Evolutionary conservation across 1,140 invertebrate genomes (phyloP).

Genomic region (Musca vetustissima): DNA sequence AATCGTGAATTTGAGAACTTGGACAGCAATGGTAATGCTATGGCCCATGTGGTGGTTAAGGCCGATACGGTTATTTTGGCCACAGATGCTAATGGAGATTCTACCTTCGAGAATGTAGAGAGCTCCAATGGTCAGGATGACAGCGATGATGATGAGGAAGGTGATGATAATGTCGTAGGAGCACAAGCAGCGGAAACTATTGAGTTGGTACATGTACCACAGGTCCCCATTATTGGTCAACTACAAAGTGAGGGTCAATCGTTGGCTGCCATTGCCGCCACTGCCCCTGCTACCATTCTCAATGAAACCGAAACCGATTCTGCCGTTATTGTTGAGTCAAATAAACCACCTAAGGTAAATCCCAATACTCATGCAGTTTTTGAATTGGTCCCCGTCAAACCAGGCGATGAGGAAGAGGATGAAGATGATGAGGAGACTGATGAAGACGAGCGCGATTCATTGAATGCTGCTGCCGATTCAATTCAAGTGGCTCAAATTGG

Average conservation of each 20-base stretch:
- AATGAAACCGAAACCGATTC: conserved; percentile 32
- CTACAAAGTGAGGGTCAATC: conserved; percentile 6
- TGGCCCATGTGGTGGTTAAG: no score
- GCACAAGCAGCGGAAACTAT: neutral
- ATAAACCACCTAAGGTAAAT: conserved; percentile 48
- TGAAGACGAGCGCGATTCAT: conserved; percentile 31
- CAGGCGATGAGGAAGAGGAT: conserved; percentile 22
- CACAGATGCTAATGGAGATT: no score
- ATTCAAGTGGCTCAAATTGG: no score
- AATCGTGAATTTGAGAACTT: conserved; percentile 7
- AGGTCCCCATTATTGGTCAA: conserved; percentile 11
- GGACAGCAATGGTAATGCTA: no score
- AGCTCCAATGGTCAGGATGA: neutral
- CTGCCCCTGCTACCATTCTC: neutral
- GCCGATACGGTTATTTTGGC: no score
- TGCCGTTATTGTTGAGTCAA: conserved; percentile 44
- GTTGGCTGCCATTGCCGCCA: neutral
- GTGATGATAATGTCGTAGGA: conserved; percentile 25
- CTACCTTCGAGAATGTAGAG: no score
- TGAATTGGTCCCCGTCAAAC: conserved; percentile 42
- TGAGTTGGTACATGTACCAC: neutral
- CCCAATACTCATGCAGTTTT: conserved; percentile 50
- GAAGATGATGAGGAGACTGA: conserved; percentile 25
- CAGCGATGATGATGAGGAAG: neutral
- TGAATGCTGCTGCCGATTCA: conserved; percentile 24